Conservation (phyloP, 2,888 invertebrate genomes). For the Thera britannica region DNA sequence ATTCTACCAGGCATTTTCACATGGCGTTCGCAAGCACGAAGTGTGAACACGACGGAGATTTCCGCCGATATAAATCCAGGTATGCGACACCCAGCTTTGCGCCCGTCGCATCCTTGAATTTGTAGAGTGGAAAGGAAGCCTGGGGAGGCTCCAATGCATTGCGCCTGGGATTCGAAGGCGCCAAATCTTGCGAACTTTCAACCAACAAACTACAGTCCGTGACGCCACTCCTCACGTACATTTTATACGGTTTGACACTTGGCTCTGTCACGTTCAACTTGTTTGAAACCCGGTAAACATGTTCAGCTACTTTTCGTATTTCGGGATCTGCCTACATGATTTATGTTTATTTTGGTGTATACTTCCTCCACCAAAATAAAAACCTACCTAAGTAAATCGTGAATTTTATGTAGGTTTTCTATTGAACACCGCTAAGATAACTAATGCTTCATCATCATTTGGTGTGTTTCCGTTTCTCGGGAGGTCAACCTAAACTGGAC, state of each 20-base stretch:
- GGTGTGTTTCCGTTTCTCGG: conserved; percentile 24
- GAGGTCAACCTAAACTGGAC: conserved; percentile 34
- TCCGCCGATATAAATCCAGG: conserved; percentile 77
- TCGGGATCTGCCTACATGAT: conserved; percentile 24
- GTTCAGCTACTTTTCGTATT: conserved; percentile 30
- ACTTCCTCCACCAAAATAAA: no score
- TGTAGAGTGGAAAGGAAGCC: conserved; percentile 70
- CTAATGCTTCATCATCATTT: conserved; percentile 12
- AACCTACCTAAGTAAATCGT: not conserved
- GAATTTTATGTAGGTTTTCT: not conserved
- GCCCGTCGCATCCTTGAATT: conserved; percentile 71
- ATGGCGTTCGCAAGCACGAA: conserved; percentile 58
- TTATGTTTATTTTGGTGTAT: conserved; percentile 18
- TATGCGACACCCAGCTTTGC: conserved; percentile 71
- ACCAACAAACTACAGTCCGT: conserved; percentile 43
- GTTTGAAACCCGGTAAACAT: conserved; percentile 30
- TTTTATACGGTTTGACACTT: conserved; percentile 49
- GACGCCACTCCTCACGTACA: conserved; percentile 42
- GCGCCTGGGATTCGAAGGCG: conserved; percentile 66
- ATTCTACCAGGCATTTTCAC: conserved; percentile 66
- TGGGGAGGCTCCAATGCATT: conserved; percentile 57
- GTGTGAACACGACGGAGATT: conserved; percentile 75
- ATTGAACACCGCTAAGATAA: conserved; percentile 6
- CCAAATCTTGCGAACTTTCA: conserved; percentile 61
- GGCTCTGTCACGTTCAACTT: conserved; percentile 42